Percentiles rank a stretch among this genome's conserved stretches.
Evolutionary conservation across 2,113 vertebrate genomes (phyloP).

Genomic region (Pterocles gutturalis): DNA sequence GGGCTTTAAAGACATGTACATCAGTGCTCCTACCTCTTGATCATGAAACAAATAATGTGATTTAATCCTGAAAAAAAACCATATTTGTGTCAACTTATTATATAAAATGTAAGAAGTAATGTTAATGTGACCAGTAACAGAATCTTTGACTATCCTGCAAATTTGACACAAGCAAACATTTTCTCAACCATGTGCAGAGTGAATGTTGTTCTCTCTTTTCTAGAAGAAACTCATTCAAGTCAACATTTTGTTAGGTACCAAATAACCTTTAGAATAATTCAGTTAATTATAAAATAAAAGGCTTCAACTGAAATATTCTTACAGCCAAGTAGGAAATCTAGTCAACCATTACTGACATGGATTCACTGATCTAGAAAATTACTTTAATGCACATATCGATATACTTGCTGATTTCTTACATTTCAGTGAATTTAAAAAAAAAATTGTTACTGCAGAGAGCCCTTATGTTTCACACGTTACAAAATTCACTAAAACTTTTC

Average conservation of each 20-base stretch:
- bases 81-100: background rate
- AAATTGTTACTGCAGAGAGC: background rate
- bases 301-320: slow-evolving; percentile 66
- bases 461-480: background rate
- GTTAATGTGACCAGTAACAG: background rate
- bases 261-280: slow-evolving; percentile 72
- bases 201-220: background rate
- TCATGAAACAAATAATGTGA: background rate
- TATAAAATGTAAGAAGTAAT: background rate
- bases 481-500: slow-evolving; percentile 14
- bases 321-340: slow-evolving; percentile 43
- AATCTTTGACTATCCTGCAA: background rate
- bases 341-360: slow-evolving; percentile 59
- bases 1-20: background rate
- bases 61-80: background rate
- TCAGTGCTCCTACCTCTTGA: background rate
- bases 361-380: slow-evolving; percentile 80
- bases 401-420: slow-evolving; percentile 70
- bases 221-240: slow-evolving; percentile 12
- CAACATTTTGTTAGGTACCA: slow-evolving; percentile 58
- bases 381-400: slow-evolving; percentile 79
- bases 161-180: background rate
- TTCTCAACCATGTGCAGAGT: background rate
- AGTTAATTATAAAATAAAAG: slow-evolving; percentile 66
- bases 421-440: slow-evolving; percentile 51